Evolutionary conservation across 1,140 invertebrate species (phyloP).

Genomic region (Steinernema khuongi): DNA sequence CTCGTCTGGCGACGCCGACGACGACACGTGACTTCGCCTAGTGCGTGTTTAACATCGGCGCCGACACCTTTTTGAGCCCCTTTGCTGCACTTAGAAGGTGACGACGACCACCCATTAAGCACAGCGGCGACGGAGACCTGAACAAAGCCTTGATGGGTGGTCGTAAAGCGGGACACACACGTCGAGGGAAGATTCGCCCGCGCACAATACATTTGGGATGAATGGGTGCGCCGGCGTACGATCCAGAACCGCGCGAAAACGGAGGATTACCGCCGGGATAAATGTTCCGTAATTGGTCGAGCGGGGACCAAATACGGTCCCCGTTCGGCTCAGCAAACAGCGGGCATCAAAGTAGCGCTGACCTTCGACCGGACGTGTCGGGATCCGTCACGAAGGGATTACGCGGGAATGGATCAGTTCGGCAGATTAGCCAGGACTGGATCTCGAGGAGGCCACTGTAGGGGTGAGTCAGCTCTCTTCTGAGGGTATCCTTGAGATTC

Average conservation of each 20-base stretch:
- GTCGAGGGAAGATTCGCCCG: neutral
- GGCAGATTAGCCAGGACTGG: neutral
- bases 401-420: conserved; percentile 1
- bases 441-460: no score
- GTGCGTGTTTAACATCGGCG: neutral
- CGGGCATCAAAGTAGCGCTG: neutral
- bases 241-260: neutral
- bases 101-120: conserved; percentile 10
- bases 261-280: conserved; percentile 11
- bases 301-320: neutral
- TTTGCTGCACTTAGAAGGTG: conserved; percentile 1
- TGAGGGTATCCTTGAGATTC: no score
- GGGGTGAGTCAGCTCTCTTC: no score
- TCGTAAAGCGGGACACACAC: conserved; percentile 14
- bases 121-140: no score
- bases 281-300: conserved; percentile 13
- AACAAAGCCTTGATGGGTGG: conserved; percentile 8
- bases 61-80: neutral
- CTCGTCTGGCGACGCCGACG: neutral
- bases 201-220: conserved; percentile 10
- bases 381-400: conserved; percentile 5
- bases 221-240: neutral
- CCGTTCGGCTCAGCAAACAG: neutral
- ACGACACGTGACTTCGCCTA: neutral
- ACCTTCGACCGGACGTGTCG: conserved; percentile 14